Base-by-base conservation (phyloP, 1,140 invertebrate genomes). In the Chelonus insularis region DNA sequence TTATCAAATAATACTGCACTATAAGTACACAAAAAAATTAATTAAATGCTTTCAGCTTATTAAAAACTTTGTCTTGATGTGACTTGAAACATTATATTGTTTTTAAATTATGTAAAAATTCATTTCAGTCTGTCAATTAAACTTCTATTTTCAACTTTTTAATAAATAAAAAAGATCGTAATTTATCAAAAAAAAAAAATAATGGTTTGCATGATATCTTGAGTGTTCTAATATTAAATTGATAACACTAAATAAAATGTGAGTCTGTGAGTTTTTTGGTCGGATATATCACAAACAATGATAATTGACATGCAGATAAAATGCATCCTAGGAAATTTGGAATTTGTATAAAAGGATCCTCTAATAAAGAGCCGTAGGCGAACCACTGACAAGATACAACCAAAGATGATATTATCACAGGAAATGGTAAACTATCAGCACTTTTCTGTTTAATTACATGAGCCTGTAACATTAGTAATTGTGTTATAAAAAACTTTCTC, bases 351-450 rank as follows among this genome's bases (percentile, higher is more conserved):
- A 89, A 93, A 37, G 76, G 69, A 78, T 93, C 91, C 39, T 86
- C 75, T 65, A 89, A 83, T 57, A 92, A 75, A 60, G 85, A 73
- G 41, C 91, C 91, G 78, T 93, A 93, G 1, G 88, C 72, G 65
- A 87, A 86, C 91, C 91, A 93, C 64, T 91, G 85, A 23, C 84
- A 78, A 25, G 87, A 88, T 1, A 92, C 89, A 47, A 91, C 78
- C 69, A 92, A 89, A 25, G 89, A 89, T 64, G 87, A 84, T 14
- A 90, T 73, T 75, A 93, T 93, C 62, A 93, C 82, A 12, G 90
- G 88, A 75, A 91, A 91, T 62, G 91, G 91, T 67, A 93, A 82
- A 76, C 86, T 88, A 62, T 93, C 91, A 3, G 89, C 87, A 73
- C 84, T 91, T 73, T 88, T 89, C 6, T 87, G 85, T 77, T 79